Percentiles rank a stretch among this genome's conserved stretches.
These are phyloP conservation scores for Sinocyclocheilus anshuiensis DNA, from an alignment of 2,113 vertebrate genomes.

Conservation along the genomic window DNA sequence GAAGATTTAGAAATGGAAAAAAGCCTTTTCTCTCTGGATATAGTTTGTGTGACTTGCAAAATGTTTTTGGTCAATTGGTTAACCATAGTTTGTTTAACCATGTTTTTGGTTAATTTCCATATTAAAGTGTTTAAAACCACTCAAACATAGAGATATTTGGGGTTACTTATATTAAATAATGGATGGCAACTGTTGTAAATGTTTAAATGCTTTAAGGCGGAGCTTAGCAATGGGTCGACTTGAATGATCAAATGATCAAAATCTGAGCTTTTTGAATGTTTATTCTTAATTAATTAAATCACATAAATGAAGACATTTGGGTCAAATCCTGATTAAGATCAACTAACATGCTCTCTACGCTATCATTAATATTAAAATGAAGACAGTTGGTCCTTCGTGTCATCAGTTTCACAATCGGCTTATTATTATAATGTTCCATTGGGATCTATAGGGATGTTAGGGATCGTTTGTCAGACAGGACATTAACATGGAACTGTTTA, in stretches of 20 bases:
- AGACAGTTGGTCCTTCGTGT: neutral
- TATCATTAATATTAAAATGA: neutral
- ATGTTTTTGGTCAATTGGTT: neutral
- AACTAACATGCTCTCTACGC: neutral
- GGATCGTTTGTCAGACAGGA: neutral
- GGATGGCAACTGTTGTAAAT: neutral
- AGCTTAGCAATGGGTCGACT: no score
- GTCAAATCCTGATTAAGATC: neutral
- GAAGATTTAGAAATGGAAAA: neutral
- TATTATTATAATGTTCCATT: neutral
- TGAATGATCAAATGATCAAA: no score
- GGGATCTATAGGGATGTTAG: neutral
- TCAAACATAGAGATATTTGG: neutral
- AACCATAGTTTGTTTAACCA: neutral
- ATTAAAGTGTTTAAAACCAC: neutral
- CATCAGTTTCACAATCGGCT: neutral
- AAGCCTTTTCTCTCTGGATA: neutral
- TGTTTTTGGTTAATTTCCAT: neutral
- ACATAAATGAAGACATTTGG: neutral
- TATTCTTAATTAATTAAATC: neutral
- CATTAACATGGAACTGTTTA: conserved; percentile 12
- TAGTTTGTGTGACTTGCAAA: neutral
- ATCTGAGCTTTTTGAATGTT: neutral
- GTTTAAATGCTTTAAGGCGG: no score
- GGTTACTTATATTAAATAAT: neutral